Percentiles rank a stretch among this genome's conserved stretches.
Evolutionary conservation across 2,797 vertebrate species (phyloP).

Genomic region (Buphagus erythrorhynchus): DNA sequence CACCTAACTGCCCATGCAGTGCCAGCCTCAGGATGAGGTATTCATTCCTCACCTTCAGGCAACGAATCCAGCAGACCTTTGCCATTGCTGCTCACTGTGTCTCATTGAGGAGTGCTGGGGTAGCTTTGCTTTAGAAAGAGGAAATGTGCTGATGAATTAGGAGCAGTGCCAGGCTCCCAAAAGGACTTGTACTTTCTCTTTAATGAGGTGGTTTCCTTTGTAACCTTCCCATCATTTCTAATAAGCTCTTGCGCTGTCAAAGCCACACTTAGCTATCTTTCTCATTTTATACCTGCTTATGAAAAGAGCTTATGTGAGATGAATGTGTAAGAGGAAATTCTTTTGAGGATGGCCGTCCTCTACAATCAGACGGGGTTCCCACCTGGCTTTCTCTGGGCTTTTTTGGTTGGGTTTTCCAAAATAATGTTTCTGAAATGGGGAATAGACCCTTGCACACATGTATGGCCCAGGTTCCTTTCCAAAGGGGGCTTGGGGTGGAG

Average conservation of each 20-base stretch:
- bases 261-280: background rate
- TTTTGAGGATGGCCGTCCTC: background rate
- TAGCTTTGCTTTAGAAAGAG: background rate
- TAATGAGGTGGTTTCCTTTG: background rate
- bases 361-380: background rate
- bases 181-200: background rate
- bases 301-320: background rate
- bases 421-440: background rate
- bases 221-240: background rate
- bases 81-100: accelerated
- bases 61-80: background rate
- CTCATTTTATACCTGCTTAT: constrained; percentile 10
- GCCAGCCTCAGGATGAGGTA: background rate
- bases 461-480: background rate
- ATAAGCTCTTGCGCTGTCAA: background rate
- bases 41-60: background rate
- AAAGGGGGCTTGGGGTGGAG: background rate
- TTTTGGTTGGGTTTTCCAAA: background rate
- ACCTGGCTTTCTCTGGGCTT: background rate
- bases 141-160: background rate
- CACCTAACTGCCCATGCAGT: background rate
- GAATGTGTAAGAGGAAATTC: background rate
- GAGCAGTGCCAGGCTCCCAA: background rate
- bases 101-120: background rate
- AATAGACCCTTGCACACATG: background rate